Percentiles rank a stretch among this genome's conserved stretches.
Conservation (phyloP, 2,797 vertebrate genomes). For the Kryptolebias ocellatus region DNA sequence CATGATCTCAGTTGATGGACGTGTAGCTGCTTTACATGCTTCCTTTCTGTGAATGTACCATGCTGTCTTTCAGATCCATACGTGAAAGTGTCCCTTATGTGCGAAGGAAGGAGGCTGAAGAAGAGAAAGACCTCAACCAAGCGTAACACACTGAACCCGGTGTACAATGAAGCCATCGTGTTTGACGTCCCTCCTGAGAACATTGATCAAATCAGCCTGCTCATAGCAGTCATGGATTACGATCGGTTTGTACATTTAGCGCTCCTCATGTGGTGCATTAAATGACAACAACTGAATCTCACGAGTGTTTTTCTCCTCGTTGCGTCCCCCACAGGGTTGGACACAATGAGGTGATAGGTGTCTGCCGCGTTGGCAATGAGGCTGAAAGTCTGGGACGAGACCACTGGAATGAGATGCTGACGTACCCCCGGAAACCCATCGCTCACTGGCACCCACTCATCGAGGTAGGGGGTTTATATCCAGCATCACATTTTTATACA, state of each 20-base stretch:
- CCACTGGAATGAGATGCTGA: conserved; percentile 98
- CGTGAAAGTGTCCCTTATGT: conserved; percentile 96
- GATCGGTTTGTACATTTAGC: conserved; percentile 85
- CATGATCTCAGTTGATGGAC: too few species aligned
- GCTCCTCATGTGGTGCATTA: background rate
- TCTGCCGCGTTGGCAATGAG: conserved; percentile 94
- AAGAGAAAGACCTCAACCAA: conserved; percentile 99
- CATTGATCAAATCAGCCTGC: conserved; percentile 97
- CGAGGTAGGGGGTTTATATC: conserved; percentile 83
- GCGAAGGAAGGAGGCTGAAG: conserved; percentile 94
- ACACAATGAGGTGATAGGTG: conserved; percentile 98
- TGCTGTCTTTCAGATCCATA: conserved; percentile 69
- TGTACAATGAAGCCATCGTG: conserved; percentile 99
- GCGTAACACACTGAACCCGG: conserved; percentile 95
- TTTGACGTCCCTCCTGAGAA: conserved; percentile 98
- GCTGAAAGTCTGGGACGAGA: conserved; percentile 93
- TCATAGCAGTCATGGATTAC: conserved; percentile 98
- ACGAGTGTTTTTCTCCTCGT: conserved; percentile 17
- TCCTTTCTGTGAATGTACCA: background rate
- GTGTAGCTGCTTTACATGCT: background rate
- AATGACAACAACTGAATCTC: background rate
- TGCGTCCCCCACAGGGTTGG: conserved; percentile 89
- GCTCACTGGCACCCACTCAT: conserved; percentile 96
- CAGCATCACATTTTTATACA: too few species aligned
- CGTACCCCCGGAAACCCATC: conserved; percentile 95